Evolutionary conservation across 2,113 vertebrate species (phyloP), one percentile per base, ranked within the genome.

Genomic region (Chionomys nivalis): DNA sequence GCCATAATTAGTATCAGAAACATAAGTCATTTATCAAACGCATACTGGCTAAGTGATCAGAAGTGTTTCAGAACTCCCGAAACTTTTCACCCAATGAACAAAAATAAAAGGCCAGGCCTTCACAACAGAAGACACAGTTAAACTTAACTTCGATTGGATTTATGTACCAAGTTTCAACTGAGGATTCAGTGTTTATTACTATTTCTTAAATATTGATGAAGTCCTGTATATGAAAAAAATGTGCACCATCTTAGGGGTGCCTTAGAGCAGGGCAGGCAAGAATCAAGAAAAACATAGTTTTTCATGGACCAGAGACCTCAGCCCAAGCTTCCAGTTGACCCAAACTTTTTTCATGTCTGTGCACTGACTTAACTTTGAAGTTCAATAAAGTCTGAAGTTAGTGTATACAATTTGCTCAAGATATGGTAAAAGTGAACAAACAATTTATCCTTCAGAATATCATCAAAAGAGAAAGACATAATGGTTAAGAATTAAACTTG

Each of bases 1-100:
- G 97, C 68, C 81, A 96, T 93, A 97, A 97, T 97, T 97, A 97
- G 58, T 94, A 93, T 91, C 89, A 96, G 73, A 97, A 98, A 96
- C 89, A 78, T 77, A 95, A 96, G 87, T 91, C 97, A 96, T 97
- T 94, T 98, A 96, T 97, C 96, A 97, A 96, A 89, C 93, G 66
- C 87, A 96, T 93, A 76, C 23, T 81, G 58, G 49, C 49, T 92
- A 92, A 94, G 95, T 96, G 93, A 96, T 95, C 87, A 95, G 87
- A 76, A 90, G 16, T 44, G 5, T 96, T 94, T 92, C 78, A 92
- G 28, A 96, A 83, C 47, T 95, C 72, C 28, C 70, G 87, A 94
- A n/a, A 11, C 92, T 94, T 90, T 95, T 65, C 42, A 94, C 42
- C 96, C 42, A 89, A 68, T 89, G 52, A 96, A 68, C 14, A 96